phyloP scores from a whole-genome alignment of 1,140 invertebrate species.

The Drosophila bocki region DNA sequence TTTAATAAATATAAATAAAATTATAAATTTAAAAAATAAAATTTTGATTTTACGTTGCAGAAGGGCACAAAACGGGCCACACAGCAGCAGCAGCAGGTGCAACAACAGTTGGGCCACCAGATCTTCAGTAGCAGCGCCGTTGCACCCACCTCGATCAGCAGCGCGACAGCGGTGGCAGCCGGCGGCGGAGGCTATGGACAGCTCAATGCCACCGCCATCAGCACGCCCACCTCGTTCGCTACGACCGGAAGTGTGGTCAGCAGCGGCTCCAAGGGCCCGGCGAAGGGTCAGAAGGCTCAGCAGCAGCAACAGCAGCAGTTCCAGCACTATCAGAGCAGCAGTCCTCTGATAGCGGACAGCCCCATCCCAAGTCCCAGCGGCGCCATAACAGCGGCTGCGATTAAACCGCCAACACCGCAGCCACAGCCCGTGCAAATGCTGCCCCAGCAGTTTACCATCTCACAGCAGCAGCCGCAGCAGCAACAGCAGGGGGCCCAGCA shows the following conservation, averaged over 20 bases:
- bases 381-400: slow-evolving; percentile 73
- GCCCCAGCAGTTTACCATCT: slow-evolving; percentile 80
- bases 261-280: slow-evolving; percentile 81
- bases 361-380: slow-evolving; percentile 80
- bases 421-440: slow-evolving; percentile 78
- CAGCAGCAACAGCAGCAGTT: slow-evolving; percentile 70
- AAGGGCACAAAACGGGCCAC: slow-evolving; percentile 78
- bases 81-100: slow-evolving; percentile 63
- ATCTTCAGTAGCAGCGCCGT: slow-evolving; percentile 75
- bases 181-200: slow-evolving; percentile 44
- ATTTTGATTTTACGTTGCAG: slow-evolving; percentile 44
- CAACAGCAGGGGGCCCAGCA: slow-evolving; percentile 61
- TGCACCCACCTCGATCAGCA: slow-evolving; percentile 71
- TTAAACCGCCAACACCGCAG: slow-evolving; percentile 80
- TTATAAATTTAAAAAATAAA: too few relatives aligned
- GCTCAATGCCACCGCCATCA: slow-evolving; percentile 65
- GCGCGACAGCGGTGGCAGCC: slow-evolving; percentile 26
- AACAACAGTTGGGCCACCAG: slow-evolving; percentile 68
- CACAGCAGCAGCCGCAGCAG: slow-evolving; percentile 63
- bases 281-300: slow-evolving; percentile 77
- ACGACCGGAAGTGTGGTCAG: slow-evolving; percentile 80
- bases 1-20: too few relatives aligned
- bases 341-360: slow-evolving; percentile 84
- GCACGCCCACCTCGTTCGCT: slow-evolving; percentile 71
- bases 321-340: slow-evolving; percentile 81